Conservation (phyloP, 1,140 invertebrate genomes). For the Heliconius congener region DNA sequence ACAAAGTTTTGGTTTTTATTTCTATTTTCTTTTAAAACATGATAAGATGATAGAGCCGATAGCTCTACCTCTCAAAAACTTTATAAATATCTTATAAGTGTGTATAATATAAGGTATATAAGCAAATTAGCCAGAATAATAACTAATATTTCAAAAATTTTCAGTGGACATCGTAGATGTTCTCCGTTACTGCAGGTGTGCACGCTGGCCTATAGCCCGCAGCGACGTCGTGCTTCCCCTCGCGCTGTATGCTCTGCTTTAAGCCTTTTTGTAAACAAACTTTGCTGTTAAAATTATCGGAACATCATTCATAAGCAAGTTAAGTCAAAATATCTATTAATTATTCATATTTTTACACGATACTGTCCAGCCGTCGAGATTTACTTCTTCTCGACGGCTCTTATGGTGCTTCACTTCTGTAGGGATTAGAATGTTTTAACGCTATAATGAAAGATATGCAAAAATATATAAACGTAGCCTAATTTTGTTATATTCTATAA, state of each 20-base stretch:
- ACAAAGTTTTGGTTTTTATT: neutral
- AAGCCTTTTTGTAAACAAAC: neutral
- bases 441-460: too few relatives aligned
- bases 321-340: neutral
- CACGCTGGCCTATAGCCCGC: constrained; percentile 26
- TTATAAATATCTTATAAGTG: neutral
- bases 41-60: neutral
- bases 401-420: too few relatives aligned
- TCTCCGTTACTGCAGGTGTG: neutral
- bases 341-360: too few relatives aligned
- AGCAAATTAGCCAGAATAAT: too few relatives aligned
- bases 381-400: too few relatives aligned
- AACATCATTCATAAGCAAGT: too few relatives aligned
- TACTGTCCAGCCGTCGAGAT: too few relatives aligned
- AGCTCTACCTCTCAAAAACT: neutral
- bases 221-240: constrained; percentile 14
- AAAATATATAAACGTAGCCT: neutral
- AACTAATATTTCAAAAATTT: too few relatives aligned
- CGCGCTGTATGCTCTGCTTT: neutral
- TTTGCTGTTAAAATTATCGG: neutral
- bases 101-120: neutral
- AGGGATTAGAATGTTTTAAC: too few relatives aligned
- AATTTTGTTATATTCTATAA: neutral
- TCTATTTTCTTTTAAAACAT: neutral
- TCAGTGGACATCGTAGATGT: too few relatives aligned